A percentile compares a stretch with the other conserved stretches of the same genome.
phyloP scores from a whole-genome alignment of 2,888 invertebrate species.

The Cataglyphis rosenhaueri region DNA sequence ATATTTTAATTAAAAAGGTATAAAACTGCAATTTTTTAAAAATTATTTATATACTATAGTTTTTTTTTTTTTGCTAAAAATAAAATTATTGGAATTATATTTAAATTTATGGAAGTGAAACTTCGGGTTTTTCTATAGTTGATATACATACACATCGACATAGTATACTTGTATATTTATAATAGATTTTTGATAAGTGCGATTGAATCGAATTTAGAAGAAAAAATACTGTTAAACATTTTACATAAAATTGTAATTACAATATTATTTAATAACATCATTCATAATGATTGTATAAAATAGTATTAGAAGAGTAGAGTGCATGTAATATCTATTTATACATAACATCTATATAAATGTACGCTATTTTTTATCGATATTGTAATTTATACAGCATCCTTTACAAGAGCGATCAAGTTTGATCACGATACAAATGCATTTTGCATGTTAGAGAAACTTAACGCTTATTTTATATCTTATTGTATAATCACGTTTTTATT shows the following conservation, averaged over 20 bases:
- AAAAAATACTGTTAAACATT: background rate
- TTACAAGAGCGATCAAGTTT: background rate
- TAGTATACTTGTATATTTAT: too few species aligned
- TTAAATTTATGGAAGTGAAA: background rate
- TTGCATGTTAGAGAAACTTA: background rate
- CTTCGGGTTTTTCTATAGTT: background rate
- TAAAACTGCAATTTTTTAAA: background rate
- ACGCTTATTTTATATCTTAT: background rate
- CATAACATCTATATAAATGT: background rate
- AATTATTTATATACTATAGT: background rate
- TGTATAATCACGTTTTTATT: slow-evolving; percentile 17
- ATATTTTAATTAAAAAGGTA: background rate
- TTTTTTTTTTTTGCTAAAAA: background rate
- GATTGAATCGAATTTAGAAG: background rate
- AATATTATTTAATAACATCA: background rate
- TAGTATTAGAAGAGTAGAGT: background rate
- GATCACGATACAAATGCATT: background rate
- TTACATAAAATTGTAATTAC: background rate
- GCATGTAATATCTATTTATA: background rate
- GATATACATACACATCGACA: background rate
- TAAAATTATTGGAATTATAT: background rate
- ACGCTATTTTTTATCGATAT: background rate
- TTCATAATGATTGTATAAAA: background rate
- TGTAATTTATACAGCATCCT: background rate
- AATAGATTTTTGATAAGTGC: background rate